phyloP scores from a whole-genome alignment of 2,888 invertebrate species.

The Trimorus sp. region DNA sequence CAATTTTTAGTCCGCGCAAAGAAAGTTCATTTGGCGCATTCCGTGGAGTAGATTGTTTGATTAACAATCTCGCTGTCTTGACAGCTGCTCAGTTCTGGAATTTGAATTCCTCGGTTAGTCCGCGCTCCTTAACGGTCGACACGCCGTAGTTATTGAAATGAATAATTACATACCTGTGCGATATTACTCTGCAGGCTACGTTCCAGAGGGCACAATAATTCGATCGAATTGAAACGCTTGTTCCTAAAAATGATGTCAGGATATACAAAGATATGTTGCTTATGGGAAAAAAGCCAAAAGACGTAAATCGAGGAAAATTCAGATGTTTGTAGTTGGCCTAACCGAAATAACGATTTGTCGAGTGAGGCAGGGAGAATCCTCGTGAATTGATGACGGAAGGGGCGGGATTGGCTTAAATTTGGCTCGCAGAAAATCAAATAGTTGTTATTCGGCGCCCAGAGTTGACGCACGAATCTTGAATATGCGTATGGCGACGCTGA shows the following conservation, averaged over 20 bases:
- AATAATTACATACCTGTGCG: no score
- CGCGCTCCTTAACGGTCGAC: constrained; percentile 2
- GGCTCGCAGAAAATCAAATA: constrained; percentile 50
- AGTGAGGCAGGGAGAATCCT: constrained; percentile 16
- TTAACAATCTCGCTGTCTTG: constrained; percentile 26
- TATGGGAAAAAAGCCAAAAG: neutral
- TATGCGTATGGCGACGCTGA: constrained; percentile 50
- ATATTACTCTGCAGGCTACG: no score
- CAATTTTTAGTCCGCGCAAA: constrained; percentile 20
- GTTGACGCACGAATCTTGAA: constrained; percentile 57
- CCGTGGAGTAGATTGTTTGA: constrained; percentile 6
- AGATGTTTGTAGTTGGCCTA: neutral
- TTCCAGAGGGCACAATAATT: no score
- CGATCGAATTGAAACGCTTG: no score
- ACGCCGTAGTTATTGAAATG: no score
- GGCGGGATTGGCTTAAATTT: constrained; percentile 43
- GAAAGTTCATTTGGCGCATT: constrained; percentile 21
- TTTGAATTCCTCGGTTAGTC: constrained; percentile 13
- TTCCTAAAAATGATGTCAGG: no score
- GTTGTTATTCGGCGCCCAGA: constrained; percentile 47
- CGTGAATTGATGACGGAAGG: constrained; percentile 44
- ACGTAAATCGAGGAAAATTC: neutral
- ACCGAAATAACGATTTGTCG: constrained; percentile 53
- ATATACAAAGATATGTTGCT: no score
- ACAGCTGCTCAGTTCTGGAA: constrained; percentile 40